A percentile compares a stretch with the other conserved stretches of the same genome.
Conservation (phyloP, 2,113 vertebrate genomes). For the Tenrec ecaudatus region DNA sequence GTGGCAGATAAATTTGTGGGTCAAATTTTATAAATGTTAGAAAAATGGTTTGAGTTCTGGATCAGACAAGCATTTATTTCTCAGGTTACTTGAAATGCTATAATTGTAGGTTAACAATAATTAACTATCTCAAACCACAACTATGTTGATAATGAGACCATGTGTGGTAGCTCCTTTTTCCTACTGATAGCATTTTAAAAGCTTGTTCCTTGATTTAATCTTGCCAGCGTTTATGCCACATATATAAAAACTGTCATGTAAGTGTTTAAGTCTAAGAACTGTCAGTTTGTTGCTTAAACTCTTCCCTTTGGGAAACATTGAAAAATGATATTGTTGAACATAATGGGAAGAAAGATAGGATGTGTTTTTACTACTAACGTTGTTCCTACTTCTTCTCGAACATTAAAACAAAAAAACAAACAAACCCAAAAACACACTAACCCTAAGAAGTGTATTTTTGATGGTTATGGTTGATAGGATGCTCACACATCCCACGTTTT, state of each 20-base stretch:
- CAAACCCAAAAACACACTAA: neutral
- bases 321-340: conserved; percentile 26
- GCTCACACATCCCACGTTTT: conserved; percentile 14
- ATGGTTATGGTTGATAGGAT: conserved; percentile 28
- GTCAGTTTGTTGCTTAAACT: conserved; percentile 11
- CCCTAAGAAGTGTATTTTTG: neutral
- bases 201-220: neutral
- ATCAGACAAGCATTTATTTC: neutral
- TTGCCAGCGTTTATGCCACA: neutral
- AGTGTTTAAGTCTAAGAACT: neutral
- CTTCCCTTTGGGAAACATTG: conserved; percentile 5
- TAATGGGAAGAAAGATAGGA: neutral
- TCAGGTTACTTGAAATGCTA: neutral
- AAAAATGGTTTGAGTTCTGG: conserved; percentile 28
- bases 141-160: neutral
- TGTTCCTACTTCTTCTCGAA: conserved; percentile 23
- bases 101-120: neutral
- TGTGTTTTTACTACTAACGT: neutral
- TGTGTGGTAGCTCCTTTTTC: neutral
- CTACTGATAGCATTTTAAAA: neutral
- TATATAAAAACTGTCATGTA: neutral
- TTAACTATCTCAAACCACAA: conserved; percentile 1
- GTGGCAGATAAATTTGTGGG: neutral
- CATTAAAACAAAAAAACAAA: neutral
- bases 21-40: conserved; percentile 28